Conservation (phyloP, 1,140 invertebrate genomes). For the Apis laboriosa region DNA sequence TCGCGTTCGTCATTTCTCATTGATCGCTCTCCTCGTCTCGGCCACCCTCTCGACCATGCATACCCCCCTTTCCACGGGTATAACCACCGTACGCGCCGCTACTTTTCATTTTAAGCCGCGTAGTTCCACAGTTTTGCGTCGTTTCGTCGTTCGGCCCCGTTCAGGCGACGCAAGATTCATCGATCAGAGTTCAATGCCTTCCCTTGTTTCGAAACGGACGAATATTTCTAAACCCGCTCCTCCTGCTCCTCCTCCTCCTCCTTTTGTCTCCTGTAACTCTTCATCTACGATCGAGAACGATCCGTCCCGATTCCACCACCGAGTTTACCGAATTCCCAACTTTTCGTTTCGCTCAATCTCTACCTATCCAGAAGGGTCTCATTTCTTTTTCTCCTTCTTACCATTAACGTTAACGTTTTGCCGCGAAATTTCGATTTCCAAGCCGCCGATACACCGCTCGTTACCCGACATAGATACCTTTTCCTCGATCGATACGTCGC, state of each 20-base stretch:
- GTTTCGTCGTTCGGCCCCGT: neutral
- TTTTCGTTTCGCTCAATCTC: neutral
- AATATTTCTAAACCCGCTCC: slow-evolving; percentile 39
- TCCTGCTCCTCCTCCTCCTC: neutral
- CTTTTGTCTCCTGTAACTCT: neutral
- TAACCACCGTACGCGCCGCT: neutral
- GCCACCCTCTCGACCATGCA: neutral
- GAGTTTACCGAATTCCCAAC: neutral
- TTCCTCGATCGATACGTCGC: neutral
- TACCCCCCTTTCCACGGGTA: neutral
- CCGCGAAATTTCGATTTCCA: neutral
- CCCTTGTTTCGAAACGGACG: slow-evolving; percentile 19
- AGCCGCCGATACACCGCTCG: neutral
- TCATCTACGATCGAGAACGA: neutral
- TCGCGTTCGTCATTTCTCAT: slow-evolving; percentile 23
- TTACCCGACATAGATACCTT: slow-evolving; percentile 3
- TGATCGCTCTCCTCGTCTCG: neutral
- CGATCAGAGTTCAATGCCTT: slow-evolving; percentile 30
- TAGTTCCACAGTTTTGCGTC: neutral
- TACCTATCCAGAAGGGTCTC: too few species aligned
- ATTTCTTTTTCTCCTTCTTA: too few species aligned
- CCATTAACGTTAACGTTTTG: too few species aligned
- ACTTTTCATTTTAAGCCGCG: slow-evolving; percentile 22
- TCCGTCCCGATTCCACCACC: neutral
- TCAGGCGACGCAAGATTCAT: neutral